These are phyloP conservation scores for Parus major DNA, from an alignment of 2,113 vertebrate species.

Conservation along the genomic window DNA sequence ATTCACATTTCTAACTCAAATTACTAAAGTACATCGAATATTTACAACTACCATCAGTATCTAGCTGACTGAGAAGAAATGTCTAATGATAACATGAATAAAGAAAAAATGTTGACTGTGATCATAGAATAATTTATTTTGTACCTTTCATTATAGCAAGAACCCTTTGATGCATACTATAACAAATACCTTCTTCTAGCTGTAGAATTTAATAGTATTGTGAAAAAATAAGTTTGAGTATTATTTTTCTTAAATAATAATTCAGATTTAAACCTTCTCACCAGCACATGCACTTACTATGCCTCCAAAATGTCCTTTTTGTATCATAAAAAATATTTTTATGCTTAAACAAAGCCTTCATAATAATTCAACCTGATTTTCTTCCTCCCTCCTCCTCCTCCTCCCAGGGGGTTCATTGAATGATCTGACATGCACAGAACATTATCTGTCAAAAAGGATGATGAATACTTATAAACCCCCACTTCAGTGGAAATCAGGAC, in stretches of 20 bases:
- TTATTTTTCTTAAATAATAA: background rate
- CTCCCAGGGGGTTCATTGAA: rapidly evolving
- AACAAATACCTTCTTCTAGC: background rate
- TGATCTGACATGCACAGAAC: background rate
- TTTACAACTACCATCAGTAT: background rate
- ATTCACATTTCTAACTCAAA: background rate
- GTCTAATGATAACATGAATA: background rate
- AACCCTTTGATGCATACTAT: background rate
- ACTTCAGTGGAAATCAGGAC: background rate
- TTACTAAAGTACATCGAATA: background rate
- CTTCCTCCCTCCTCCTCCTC: background rate
- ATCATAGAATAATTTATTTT: background rate
- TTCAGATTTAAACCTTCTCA: background rate
- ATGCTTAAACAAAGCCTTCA: background rate
- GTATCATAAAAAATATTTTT: no score
- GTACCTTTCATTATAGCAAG: background rate
- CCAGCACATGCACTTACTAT: background rate
- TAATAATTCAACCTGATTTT: background rate
- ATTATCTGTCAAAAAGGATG: background rate
- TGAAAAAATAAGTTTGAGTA: background rate
- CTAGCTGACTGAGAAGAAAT: background rate
- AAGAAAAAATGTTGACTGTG: background rate
- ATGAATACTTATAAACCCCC: background rate
- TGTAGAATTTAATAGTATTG: background rate
- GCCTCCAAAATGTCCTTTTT: background rate